Percentiles rank a stretch among this genome's conserved stretches.
Conservation (phyloP, 2,797 vertebrate genomes). For the Argentina silus region DNA sequence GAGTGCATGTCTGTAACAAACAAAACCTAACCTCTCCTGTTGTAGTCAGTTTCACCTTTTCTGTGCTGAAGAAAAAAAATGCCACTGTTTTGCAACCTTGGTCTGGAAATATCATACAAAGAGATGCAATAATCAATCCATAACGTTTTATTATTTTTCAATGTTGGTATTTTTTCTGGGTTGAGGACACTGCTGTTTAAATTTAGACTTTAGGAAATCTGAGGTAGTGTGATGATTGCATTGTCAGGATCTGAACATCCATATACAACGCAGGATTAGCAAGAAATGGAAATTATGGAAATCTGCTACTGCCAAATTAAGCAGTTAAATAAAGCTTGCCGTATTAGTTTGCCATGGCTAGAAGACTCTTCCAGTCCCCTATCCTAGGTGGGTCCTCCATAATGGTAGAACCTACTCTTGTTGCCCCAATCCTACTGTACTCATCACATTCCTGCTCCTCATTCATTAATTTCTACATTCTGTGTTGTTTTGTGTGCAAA, state of each 20-base stretch:
- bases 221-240: slow-evolving; percentile 65
- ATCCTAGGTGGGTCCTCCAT: slow-evolving; percentile 20
- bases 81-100: slow-evolving; percentile 70
- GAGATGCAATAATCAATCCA: slow-evolving; percentile 86
- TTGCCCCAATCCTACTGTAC: slow-evolving; percentile 11
- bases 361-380: slow-evolving; percentile 35
- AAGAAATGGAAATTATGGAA: slow-evolving; percentile 57
- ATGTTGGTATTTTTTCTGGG: slow-evolving; percentile 55
- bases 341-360: slow-evolving; percentile 47
- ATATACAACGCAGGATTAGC: slow-evolving; percentile 17
- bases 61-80: slow-evolving; percentile 66
- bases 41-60: slow-evolving; percentile 68
- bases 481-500: slow-evolving; percentile 48
- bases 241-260: slow-evolving; percentile 55
- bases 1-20: slow-evolving; percentile 86
- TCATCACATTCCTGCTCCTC: not conserved
- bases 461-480: slow-evolving; percentile 1
- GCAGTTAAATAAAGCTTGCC: slow-evolving; percentile 61
- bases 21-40: slow-evolving; percentile 74
- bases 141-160: slow-evolving; percentile 70
- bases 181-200: slow-evolving; percentile 55
- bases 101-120: slow-evolving; percentile 72
- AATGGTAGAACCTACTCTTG: slow-evolving; percentile 20
- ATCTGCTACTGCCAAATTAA: slow-evolving; percentile 77
- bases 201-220: slow-evolving; percentile 62